Base-by-base conservation (phyloP, 2,113 vertebrate species). In the Ammospiza caudacuta region DNA sequence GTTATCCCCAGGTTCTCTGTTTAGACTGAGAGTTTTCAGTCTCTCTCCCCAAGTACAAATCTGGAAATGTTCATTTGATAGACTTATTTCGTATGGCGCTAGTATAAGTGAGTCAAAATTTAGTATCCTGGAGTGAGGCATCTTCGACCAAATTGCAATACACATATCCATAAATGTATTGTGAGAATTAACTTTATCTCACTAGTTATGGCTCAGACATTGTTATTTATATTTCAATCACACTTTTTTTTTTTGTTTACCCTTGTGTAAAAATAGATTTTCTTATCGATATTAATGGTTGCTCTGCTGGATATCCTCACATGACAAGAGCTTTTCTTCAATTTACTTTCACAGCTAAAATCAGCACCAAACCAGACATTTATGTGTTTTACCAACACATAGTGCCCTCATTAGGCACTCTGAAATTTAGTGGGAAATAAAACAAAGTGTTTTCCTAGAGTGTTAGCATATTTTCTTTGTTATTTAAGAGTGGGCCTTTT, bases 291-390 rank as follows among this genome's bases (percentile, higher is more conserved):
- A 46, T 72, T 85, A 69, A 51, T 63, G 59, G 24, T 7, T 70
- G 24, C n/a, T 89, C 52, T 88, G 62, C 28, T 89, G 75, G 21
- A 66, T 78, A 37, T 76, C 37, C 79, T 64, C 75, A 62, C 43
- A 72, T 66, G 62, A 35, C 37, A 69, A 85, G 41, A 89, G 44
- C 12, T 97, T 95, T 92, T 85, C 79, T 93, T 94, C 74, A 64
- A 35, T 84, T 83, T 88, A 77, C n/a, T 72, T 92, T 83, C 52
- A 63, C 70, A 75, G 17, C 64, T 87, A 83, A 94, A 94, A 86
- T 88, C 76, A 81, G 43, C 57, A 87, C 10, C 12, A 89, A 87
- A 49, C 9, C 57, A 94, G 55, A 87, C 7, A 51, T 49, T 73
- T 31, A 35, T 46, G 57, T 77, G 31, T 64, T 87, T 91, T 66